Base-by-base conservation (phyloP, 2,797 vertebrate genomes). In the Diglossa cyanea region DNA sequence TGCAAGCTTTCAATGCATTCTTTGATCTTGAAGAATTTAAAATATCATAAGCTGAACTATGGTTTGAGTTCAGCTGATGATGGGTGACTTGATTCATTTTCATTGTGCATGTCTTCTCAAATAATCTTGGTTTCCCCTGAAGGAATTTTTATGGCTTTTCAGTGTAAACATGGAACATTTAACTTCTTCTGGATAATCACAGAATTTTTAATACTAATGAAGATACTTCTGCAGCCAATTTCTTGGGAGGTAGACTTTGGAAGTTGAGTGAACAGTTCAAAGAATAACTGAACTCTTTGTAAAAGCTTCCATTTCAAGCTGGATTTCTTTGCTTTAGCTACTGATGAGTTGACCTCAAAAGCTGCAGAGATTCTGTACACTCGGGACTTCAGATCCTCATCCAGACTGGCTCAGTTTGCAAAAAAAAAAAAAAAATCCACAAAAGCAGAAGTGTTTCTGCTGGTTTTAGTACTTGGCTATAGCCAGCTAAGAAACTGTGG, bases 401-500 rank as follows among this genome's bases (percentile, higher is more conserved):
- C 80, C 85, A 93, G 91, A 26, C 54, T 65, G 62, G 53, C 61
- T 54, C 9, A 1, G 70, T 70, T 92, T 5, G 0, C 30, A 60
- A 60, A 70, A 57, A 57, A 35, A 55, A 54, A 53, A 54, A 57
- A 86, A 78, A 68, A 50, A 7, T 28, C 62, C 65, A 90, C 30
- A 86, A 94, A 94, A 91, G 70, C 76, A 72, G 30, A 92, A 91
- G 66, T 86, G 95, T 93, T 94, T 91, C 60, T 84, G 57, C 68
- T 91, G 75, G 30, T 25, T 93, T 95, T 55, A 86, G 62, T 70
- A 62, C 40, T 74, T 86, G 60, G 57, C 67, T 78, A 68, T 4
- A 77, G 54, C 55, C 54, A 57, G 39, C 57, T 79, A 55, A 90
- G 66, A 94, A 82, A 76, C 35, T 70, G 55, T 18, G 26, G 42